Evolutionary conservation across 2,797 vertebrate species (phyloP).

Genomic region (Aplochiton taeniatus): DNA sequence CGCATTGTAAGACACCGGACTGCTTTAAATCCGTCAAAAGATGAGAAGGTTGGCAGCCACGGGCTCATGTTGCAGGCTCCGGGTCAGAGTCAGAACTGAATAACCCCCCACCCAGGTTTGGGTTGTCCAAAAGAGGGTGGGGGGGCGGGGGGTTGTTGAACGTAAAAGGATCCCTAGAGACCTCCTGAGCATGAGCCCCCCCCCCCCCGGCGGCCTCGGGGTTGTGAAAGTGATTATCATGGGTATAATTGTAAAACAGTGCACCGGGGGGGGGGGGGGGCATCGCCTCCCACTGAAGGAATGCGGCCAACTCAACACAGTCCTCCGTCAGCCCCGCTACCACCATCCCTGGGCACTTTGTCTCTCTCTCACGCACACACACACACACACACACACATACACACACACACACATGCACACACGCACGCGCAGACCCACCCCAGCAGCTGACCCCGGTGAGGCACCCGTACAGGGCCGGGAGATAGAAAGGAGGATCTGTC

Average conservation of each 20-base stretch:
- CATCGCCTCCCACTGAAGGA: slow-evolving; percentile 63
- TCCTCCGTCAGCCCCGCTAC: slow-evolving; percentile 46
- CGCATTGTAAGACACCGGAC: slow-evolving; percentile 14
- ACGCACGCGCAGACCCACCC: slow-evolving; percentile 36
- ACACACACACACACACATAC: too few relatives aligned
- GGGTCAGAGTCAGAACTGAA: slow-evolving; percentile 20
- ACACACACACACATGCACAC: too few relatives aligned
- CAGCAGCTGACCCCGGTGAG: slow-evolving; percentile 68
- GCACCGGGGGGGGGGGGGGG: slow-evolving; percentile 37
- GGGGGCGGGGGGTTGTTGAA: slow-evolving; percentile 35
- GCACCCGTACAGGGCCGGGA: slow-evolving; percentile 47
- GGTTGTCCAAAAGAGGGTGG: slow-evolving; percentile 15
- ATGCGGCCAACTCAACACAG: slow-evolving; percentile 42
- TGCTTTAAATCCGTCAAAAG: slow-evolving; percentile 5
- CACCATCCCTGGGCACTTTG: too few relatives aligned
- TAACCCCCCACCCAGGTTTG: slow-evolving; percentile 9
- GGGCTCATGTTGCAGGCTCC: slow-evolving; percentile 7
- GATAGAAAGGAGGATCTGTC: slow-evolving; percentile 4
- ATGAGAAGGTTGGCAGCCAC: background rate
- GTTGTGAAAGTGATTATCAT: slow-evolving; percentile 74
- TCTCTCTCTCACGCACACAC: too few relatives aligned
- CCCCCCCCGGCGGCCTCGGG: slow-evolving; percentile 45
- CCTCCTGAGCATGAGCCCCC: slow-evolving; percentile 52
- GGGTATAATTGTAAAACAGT: slow-evolving; percentile 66
- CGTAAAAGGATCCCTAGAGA: slow-evolving; percentile 67